These are phyloP conservation scores for Gopherus flavomarginatus DNA, from an alignment of 2,113 vertebrate genomes.

Conservation along the genomic window DNA sequence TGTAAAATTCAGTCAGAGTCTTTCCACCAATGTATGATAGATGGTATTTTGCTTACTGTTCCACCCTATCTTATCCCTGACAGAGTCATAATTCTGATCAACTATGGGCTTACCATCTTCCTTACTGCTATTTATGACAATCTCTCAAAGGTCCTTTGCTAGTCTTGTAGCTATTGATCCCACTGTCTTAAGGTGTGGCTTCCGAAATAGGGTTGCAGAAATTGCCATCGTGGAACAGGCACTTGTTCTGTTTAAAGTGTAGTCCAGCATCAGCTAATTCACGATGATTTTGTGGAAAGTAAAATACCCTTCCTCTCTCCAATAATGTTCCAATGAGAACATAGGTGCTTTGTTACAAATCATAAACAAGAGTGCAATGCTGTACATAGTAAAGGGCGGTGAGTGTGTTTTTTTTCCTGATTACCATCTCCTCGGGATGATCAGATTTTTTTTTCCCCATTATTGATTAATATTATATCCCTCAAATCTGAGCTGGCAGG, in stretches of 20 bases:
- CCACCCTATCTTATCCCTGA: background rate
- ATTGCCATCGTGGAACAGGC: background rate
- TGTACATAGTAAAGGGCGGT: fast-evolving
- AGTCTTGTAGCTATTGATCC: background rate
- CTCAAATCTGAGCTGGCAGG: background rate
- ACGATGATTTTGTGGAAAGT: background rate
- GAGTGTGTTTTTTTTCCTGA: background rate
- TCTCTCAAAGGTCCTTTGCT: background rate
- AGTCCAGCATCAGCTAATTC: background rate
- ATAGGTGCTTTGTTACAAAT: background rate
- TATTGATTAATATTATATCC: background rate
- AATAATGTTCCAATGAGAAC: background rate
- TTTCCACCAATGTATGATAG: background rate
- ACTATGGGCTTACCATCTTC: background rate
- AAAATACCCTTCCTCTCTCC: background rate
- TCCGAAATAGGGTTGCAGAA: slow-evolving; percentile 35
- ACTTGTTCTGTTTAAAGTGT: background rate
- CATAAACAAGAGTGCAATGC: background rate
- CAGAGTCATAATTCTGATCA: background rate
- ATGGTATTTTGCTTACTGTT: slow-evolving; percentile 10
- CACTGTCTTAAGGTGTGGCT: background rate
- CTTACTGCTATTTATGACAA: background rate
- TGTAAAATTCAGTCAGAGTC: background rate
- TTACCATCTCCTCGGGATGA: background rate
- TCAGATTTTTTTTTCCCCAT: background rate